Percentiles rank a stretch among this genome's conserved stretches.
Evolutionary conservation across 2,888 invertebrate species (phyloP).

Genomic region (Atherix ibis): DNA sequence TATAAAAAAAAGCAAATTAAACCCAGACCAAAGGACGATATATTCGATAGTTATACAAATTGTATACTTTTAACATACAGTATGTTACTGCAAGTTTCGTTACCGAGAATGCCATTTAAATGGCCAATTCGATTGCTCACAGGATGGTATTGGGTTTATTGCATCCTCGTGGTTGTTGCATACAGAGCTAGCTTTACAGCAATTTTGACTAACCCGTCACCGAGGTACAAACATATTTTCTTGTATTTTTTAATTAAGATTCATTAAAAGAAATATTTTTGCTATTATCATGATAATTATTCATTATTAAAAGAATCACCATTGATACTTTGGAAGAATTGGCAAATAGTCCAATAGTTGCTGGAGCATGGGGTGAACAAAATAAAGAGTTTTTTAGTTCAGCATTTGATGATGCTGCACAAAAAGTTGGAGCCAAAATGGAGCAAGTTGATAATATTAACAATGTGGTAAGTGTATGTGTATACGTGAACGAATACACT

Average conservation of each 20-base stretch:
- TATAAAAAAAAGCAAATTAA: too few species aligned
- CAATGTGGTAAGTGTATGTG: slow-evolving; percentile 36
- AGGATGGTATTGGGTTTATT: slow-evolving; percentile 80
- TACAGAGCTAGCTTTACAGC: slow-evolving; percentile 77
- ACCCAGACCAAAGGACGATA: too few species aligned
- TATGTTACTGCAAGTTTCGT: slow-evolving; percentile 61
- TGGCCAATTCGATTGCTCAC: slow-evolving; percentile 69
- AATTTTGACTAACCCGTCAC: slow-evolving; percentile 61
- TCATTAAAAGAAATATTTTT: slow-evolving; percentile 3
- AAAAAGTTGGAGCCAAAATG: slow-evolving; percentile 50
- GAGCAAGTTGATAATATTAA: slow-evolving; percentile 44
- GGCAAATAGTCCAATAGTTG: slow-evolving; percentile 44
- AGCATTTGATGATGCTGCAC: slow-evolving; percentile 49
- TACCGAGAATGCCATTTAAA: slow-evolving; percentile 59
- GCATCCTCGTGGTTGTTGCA: slow-evolving; percentile 59
- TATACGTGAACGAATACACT: too few species aligned
- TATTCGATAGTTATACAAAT: slow-evolving; percentile 56
- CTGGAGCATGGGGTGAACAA: slow-evolving; percentile 58
- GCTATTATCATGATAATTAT: not conserved
- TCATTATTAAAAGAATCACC: slow-evolving; percentile 41
- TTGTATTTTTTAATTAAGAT: not conserved
- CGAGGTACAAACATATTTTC: slow-evolving; percentile 34
- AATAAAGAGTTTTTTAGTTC: slow-evolving; percentile 52
- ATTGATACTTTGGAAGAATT: slow-evolving; percentile 61
- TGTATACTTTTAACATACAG: slow-evolving; percentile 66